Evolutionary conservation across 2,113 vertebrate species (phyloP).

Genomic region (Tupaia tana): DNA sequence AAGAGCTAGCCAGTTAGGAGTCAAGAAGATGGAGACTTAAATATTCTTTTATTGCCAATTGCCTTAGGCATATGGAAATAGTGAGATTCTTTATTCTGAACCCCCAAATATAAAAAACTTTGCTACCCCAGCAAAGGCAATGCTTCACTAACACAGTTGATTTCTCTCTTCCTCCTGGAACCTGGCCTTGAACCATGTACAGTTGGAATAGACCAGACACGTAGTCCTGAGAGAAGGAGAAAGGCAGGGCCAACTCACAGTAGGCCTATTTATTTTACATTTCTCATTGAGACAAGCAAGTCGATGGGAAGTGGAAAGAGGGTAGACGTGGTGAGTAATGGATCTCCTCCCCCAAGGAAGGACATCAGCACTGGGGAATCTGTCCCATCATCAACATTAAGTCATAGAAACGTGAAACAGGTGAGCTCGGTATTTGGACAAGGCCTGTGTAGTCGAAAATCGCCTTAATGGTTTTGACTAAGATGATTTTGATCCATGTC

Average conservation of each 20-base stretch:
- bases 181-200: not conserved
- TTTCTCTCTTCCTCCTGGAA: not conserved
- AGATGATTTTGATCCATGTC: not conserved
- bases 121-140: not conserved
- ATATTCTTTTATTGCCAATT: not conserved
- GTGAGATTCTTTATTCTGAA: not conserved
- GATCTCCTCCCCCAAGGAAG: not conserved
- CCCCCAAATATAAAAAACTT: not conserved
- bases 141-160: not conserved
- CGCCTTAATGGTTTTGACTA: not conserved
- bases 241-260: not conserved
- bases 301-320: not conserved
- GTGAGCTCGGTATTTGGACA: not conserved
- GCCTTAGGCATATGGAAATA: not conserved
- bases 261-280: not conserved
- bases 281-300: not conserved
- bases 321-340: too few relatives aligned
- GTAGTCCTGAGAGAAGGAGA: not conserved
- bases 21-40: not conserved
- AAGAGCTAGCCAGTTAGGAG: not conserved
- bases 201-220: not conserved
- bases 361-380: not conserved
- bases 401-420: not conserved
- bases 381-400: not conserved
- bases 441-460: not conserved